phyloP scores from a whole-genome alignment of 2,888 invertebrate species.

The Pycnomerus fuliginosus region DNA sequence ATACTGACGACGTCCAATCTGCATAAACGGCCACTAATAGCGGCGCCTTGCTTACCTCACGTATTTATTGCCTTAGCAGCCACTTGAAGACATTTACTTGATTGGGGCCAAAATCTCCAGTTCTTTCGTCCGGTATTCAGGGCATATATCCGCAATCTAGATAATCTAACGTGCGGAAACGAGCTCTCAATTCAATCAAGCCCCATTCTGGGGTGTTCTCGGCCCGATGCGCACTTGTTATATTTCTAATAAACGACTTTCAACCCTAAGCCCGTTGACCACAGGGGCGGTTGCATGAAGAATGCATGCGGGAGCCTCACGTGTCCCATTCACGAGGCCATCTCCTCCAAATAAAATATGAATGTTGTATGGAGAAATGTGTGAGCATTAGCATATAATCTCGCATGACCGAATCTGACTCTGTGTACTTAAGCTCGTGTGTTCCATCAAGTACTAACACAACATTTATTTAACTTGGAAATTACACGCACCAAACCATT shows the following conservation, averaged over 20 bases:
- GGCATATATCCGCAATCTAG: slow-evolving; percentile 41
- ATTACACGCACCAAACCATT: slow-evolving; percentile 45
- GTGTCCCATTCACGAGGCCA: too few species aligned
- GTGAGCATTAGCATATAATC: slow-evolving; percentile 41
- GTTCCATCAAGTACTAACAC: slow-evolving; percentile 39
- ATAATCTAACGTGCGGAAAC: slow-evolving; percentile 47
- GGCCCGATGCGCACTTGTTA: slow-evolving; percentile 42
- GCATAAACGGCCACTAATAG: slow-evolving; percentile 41
- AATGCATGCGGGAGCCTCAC: not conserved
- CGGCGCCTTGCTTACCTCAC: slow-evolving; percentile 15
- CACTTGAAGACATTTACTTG: not conserved
- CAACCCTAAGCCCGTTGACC: slow-evolving; percentile 7
- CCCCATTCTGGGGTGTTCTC: slow-evolving; percentile 39
- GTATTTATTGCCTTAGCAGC: not conserved
- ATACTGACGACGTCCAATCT: slow-evolving; percentile 43
- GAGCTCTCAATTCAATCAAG: slow-evolving; percentile 48
- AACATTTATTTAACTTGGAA: slow-evolving; percentile 52
- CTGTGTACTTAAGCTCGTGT: slow-evolving; percentile 35
- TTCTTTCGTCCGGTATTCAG: slow-evolving; percentile 28
- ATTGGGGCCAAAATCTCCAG: slow-evolving; percentile 10
- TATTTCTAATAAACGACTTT: slow-evolving; percentile 29
- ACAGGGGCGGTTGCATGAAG: slow-evolving; percentile 1
- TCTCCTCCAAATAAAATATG: too few species aligned
- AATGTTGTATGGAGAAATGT: not conserved
- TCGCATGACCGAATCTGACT: slow-evolving; percentile 32